Percentiles rank a stretch among this genome's conserved stretches.
Conservation (phyloP, 2,797 vertebrate genomes). For the Parotocinclus haroldoi region DNA sequence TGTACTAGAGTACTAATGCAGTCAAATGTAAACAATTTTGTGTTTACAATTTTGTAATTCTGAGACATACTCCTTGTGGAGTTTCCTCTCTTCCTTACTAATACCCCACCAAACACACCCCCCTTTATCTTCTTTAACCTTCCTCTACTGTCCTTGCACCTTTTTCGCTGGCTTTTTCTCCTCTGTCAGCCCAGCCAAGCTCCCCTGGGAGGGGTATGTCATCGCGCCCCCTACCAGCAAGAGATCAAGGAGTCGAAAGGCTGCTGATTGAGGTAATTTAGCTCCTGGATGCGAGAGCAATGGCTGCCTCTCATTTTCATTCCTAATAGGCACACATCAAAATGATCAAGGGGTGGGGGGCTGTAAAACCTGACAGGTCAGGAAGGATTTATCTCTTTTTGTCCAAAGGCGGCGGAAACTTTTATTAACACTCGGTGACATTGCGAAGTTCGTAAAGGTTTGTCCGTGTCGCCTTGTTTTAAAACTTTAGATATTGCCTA, state of each 20-base stretch:
- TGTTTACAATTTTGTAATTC: too few relatives aligned
- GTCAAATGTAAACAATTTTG: too few relatives aligned
- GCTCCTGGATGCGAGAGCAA: conserved; percentile 72
- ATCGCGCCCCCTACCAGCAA: conserved; percentile 61
- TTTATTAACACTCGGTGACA: conserved; percentile 77
- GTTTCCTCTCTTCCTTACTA: too few relatives aligned
- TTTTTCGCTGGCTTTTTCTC: conserved; percentile 19
- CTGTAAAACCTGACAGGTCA: conserved; percentile 65
- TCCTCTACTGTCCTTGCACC: conserved; percentile 24
- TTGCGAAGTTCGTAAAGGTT: conserved; percentile 76
- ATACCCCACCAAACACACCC: too few relatives aligned
- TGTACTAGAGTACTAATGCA: too few relatives aligned
- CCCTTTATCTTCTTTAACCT: not conserved
- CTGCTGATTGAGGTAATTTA: conserved; percentile 78
- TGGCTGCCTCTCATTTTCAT: conserved; percentile 66
- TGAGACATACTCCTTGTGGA: too few relatives aligned
- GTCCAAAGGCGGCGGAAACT: conserved; percentile 62
- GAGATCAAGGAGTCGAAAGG: conserved; percentile 68
- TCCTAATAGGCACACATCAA: conserved; percentile 78
- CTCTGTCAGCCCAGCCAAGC: conserved; percentile 28
- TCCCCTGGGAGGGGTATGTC: conserved; percentile 67
- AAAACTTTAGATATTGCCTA: conserved; percentile 75
- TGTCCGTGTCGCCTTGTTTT: conserved; percentile 66
- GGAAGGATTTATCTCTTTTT: conserved; percentile 69
- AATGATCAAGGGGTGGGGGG: conserved; percentile 57